Evolutionary conservation across 1,140 invertebrate genomes (phyloP), one percentile per base, ranked within the genome.

Genomic region (Hylaeus volcanicus): DNA sequence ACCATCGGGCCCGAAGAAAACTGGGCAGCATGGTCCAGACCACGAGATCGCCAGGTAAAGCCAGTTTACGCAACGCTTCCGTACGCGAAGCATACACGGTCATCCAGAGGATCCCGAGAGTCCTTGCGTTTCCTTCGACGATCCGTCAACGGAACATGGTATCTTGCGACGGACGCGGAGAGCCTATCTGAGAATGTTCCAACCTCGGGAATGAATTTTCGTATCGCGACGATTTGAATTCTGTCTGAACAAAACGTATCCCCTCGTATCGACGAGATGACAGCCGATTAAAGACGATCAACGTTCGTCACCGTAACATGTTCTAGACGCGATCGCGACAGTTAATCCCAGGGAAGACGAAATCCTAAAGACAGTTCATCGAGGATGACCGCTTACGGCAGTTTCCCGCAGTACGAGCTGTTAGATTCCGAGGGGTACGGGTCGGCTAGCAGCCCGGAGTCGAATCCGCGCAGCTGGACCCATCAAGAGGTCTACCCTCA

Each of bases 21-120:
- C 90, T 89, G 88, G 85, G 87, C 91, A 91, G 91, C 92, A 81
- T 93, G 92, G 92, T 93, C 92, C 92, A 93, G 91, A 82, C 90
- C 89, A 92, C 90, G 91, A 92, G 92, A 93, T 92, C 85, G 77
- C 64, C 85, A 90, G 86, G 86, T 89, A 86, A 88, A 90, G 91
- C 89, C 91, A 92, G 92, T 92, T 90, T 92, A 92, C 90, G 90
- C 89, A 91, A 91, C 89, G 90, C 91, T 90, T 89, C 86, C 90
- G 86, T 87, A 88, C 87, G 87, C 85, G 86, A 89, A 89, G 86
- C 88, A 89, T 75, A 85, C 84, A 80, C 80, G 76, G 63, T 39
- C 15, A 79, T 64, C 43, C 69, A 37, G 45, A 77, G 63, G 37
- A 81, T 68, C 60, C 43, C 69, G 58, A 37, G 74, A 81, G 9